These are phyloP conservation scores for Dipodomys spectabilis DNA, from an alignment of 2,113 vertebrate species.

Conservation along the genomic window DNA sequence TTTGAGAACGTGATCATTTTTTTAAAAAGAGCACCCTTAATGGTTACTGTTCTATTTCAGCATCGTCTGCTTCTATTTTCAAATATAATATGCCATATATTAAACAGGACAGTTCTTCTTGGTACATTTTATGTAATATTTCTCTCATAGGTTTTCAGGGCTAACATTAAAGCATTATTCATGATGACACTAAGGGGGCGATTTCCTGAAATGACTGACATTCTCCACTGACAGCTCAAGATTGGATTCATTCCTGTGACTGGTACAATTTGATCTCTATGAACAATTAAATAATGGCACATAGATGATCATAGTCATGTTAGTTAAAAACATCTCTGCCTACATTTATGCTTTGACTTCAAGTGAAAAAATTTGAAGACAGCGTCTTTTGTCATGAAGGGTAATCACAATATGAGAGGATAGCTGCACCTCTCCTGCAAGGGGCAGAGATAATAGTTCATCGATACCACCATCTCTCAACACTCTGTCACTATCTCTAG, in stretches of 20 bases:
- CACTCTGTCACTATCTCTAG: slow-evolving; percentile 46
- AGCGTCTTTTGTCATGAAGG: slow-evolving; percentile 53
- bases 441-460: slow-evolving; percentile 58
- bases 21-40: not conserved
- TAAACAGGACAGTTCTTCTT: not conserved
- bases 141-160: slow-evolving; percentile 63
- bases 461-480: slow-evolving; percentile 16
- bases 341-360: slow-evolving; percentile 60
- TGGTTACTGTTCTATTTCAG: not conserved
- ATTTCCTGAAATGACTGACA: slow-evolving; percentile 67
- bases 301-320: slow-evolving; percentile 63
- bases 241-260: slow-evolving; percentile 31
- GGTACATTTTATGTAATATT: slow-evolving; percentile 58
- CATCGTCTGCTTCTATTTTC: slow-evolving; percentile 34
- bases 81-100: slow-evolving; percentile 7
- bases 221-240: slow-evolving; percentile 63
- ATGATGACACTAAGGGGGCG: slow-evolving; percentile 40
- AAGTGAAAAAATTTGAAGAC: slow-evolving; percentile 42
- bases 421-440: not conserved
- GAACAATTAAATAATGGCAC: slow-evolving; percentile 65
- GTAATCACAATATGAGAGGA: not conserved
- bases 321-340: slow-evolving; percentile 70
- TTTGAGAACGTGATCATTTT: slow-evolving; percentile 63
- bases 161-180: slow-evolving; percentile 69
- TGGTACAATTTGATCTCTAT: slow-evolving; percentile 59